Evolutionary conservation across 2,797 vertebrate species (phyloP).

Genomic region (Brachyrhaphis roseni): DNA sequence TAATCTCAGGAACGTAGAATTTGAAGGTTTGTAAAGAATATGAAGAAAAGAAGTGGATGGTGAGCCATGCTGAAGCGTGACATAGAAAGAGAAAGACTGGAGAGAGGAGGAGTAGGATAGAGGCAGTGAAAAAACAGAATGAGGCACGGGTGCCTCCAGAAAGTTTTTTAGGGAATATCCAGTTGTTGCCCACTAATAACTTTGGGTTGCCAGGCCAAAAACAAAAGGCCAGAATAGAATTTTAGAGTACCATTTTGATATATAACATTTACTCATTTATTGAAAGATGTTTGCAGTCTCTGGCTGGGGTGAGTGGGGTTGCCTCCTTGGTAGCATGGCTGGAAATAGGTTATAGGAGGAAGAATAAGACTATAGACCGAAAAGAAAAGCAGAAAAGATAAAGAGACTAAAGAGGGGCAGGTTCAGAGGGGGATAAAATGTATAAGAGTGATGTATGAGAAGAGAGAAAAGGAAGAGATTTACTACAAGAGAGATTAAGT

Average conservation of each 20-base stretch:
- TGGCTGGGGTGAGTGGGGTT: not conserved
- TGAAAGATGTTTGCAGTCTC: not conserved
- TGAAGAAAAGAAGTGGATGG: slow-evolving; percentile 48
- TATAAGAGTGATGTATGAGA: slow-evolving; percentile 75
- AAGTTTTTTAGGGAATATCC: not conserved
- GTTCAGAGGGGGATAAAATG: slow-evolving; percentile 50
- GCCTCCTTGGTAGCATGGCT: not conserved
- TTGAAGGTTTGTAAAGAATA: slow-evolving; percentile 44
- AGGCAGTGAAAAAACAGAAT: slow-evolving; percentile 2
- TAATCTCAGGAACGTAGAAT: slow-evolving; percentile 39
- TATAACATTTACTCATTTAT: not conserved
- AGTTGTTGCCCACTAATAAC: not conserved
- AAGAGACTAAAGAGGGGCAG: slow-evolving; percentile 36
- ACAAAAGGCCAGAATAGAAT: not conserved
- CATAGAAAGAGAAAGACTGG: slow-evolving; percentile 36
- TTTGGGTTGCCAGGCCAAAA: not conserved
- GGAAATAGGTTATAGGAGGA: slow-evolving; percentile 6
- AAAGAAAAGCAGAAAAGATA: slow-evolving; percentile 30
- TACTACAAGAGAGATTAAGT: slow-evolving; percentile 84
- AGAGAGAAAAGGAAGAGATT: slow-evolving; percentile 73
- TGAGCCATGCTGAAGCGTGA: slow-evolving; percentile 48
- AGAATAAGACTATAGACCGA: slow-evolving; percentile 4
- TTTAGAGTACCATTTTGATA: not conserved
- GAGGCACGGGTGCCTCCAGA: not conserved
- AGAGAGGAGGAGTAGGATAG: slow-evolving; percentile 7